Percentiles rank a stretch among this genome's conserved stretches.
Evolutionary conservation across 2,113 vertebrate genomes (phyloP).

Genomic region (Pao palembangensis): DNA sequence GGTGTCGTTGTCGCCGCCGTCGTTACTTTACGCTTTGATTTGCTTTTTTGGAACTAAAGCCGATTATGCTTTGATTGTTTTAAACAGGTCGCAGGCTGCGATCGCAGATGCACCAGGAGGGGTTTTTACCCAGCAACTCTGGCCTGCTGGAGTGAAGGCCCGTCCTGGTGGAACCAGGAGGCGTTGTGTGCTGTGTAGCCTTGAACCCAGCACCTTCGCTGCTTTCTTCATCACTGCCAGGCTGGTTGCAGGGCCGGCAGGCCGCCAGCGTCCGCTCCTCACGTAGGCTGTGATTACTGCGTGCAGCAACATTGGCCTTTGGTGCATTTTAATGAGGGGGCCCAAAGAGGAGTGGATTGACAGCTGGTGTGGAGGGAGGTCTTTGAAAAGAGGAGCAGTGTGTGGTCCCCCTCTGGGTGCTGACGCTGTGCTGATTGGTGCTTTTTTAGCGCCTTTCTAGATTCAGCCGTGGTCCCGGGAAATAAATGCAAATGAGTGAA

Average conservation of each 20-base stretch:
- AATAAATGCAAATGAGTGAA: conserved; percentile 23
- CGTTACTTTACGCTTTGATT: conserved; percentile 56
- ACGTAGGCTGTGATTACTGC: conserved; percentile 42
- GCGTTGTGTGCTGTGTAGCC: conserved; percentile 43
- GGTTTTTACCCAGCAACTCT: conserved; percentile 16
- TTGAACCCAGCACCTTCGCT: conserved; percentile 30
- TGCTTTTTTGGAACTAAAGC: conserved; percentile 40
- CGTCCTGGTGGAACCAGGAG: conserved; percentile 20
- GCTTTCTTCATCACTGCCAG: conserved; percentile 62
- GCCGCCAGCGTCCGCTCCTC: conserved; percentile 21
- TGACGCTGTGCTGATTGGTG: conserved; percentile 49
- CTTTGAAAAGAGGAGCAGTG: conserved; percentile 26
- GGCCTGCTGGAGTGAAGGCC: conserved; percentile 21
- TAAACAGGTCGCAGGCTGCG: conserved; percentile 25
- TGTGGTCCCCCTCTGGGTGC: conserved; percentile 46
- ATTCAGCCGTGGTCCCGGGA: not conserved
- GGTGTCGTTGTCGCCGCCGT: too few relatives aligned
- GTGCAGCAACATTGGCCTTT: conserved; percentile 13
- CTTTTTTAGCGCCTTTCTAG: conserved; percentile 24
- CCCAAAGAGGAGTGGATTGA: conserved; percentile 32
- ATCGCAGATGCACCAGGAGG: conserved; percentile 30
- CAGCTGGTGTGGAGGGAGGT: conserved; percentile 15
- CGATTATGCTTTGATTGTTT: conserved; percentile 13
- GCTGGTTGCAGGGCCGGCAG: conserved; percentile 33
- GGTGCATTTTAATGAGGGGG: conserved; percentile 27